Conservation (phyloP, 2,797 vertebrate species). For the Numenius phaeopus region DNA sequence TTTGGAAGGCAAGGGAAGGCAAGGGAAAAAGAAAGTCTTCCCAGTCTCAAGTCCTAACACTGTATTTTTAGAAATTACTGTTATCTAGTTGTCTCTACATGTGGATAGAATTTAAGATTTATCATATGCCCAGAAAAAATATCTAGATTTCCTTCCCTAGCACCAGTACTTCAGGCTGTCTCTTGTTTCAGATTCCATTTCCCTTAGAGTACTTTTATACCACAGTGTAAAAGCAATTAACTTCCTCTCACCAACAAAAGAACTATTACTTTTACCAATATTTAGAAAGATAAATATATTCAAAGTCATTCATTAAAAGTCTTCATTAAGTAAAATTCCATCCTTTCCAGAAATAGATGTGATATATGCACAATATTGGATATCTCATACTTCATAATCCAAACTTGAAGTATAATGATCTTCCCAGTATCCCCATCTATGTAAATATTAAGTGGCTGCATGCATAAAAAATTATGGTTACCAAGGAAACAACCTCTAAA, state of each 20-base stretch:
- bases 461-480: slow-evolving; percentile 51
- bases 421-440: neutral
- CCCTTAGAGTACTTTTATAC: neutral
- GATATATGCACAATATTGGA: neutral
- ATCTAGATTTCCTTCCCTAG: neutral
- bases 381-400: neutral
- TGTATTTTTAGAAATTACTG: neutral
- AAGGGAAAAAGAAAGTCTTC: neutral
- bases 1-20: neutral
- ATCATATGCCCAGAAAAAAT: neutral
- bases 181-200: neutral
- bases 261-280: neutral
- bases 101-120: neutral
- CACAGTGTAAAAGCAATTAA: neutral
- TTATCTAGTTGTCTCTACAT: neutral
- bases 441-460: neutral
- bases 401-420: neutral
- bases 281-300: neutral
- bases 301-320: neutral
- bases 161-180: neutral
- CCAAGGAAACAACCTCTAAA: slow-evolving; percentile 70
- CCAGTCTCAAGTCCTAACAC: neutral
- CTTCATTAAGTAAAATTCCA: slow-evolving; percentile 4
- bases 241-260: neutral
- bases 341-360: neutral